These are phyloP conservation scores for Oligia strigilis DNA, from an alignment of 2,888 invertebrate genomes.

Conservation along the genomic window DNA sequence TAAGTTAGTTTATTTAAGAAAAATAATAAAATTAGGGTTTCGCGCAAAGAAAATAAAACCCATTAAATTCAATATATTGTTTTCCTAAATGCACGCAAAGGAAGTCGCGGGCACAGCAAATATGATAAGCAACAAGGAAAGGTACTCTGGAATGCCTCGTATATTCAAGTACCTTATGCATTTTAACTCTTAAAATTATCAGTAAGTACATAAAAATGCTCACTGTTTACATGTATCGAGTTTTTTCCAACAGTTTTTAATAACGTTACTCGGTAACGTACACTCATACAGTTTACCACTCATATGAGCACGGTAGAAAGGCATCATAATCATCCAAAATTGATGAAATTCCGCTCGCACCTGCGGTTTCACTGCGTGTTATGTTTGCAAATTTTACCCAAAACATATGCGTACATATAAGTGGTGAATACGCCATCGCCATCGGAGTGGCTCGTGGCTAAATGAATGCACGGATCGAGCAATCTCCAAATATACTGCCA, in stretches of 20 bases:
- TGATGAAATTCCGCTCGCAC: constrained; percentile 65
- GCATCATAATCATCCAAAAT: constrained; percentile 61
- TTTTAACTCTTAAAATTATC: too few relatives aligned
- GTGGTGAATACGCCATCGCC: constrained; percentile 22
- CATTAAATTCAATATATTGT: neutral
- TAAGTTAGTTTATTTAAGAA: neutral
- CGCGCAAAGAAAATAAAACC: neutral
- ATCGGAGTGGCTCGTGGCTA: constrained; percentile 17
- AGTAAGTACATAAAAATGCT: neutral
- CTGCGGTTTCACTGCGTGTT: constrained; percentile 62
- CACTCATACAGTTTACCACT: constrained; percentile 3
- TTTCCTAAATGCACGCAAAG: neutral
- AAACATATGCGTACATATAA: constrained; percentile 43
- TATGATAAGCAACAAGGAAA: neutral
- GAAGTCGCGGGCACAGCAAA: neutral
- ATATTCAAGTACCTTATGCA: neutral
- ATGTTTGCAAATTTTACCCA: constrained; percentile 64
- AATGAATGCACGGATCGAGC: neutral
- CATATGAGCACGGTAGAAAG: constrained; percentile 36
- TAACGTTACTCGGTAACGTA: constrained; percentile 26
- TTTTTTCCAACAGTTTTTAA: constrained; percentile 17
- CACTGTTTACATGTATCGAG: neutral
- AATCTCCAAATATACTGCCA: neutral
- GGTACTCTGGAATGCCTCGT: neutral
- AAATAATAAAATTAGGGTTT: neutral